Evolutionary conservation across 2,113 vertebrate species (phyloP), one percentile per base, ranked within the genome.

Genomic region (Amphilophus citrinellus): DNA sequence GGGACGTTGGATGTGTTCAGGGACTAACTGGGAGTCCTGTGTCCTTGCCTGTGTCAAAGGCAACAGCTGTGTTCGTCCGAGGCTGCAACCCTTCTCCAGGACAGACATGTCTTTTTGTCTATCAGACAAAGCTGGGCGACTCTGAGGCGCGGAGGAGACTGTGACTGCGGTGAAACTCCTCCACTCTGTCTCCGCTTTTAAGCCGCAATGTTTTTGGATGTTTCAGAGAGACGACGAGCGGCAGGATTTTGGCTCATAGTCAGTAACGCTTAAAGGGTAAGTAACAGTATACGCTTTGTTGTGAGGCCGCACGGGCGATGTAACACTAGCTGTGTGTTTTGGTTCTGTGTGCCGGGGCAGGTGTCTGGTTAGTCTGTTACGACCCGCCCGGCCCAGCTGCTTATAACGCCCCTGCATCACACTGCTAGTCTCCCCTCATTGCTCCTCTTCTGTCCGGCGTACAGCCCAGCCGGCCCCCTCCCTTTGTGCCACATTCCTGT

Each of bases 111-210:
- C 17, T 44, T 30, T 44, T 57, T 24, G 13, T 47, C 1, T 59
- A 24, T 17, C 59, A 61, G 83, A 85, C 68, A 58, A 76, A 86
- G 71, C 82, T 5, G 76, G 57, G 65, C 24, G 83, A 53, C 30
- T 56, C 57, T 62, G 77, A 77, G 71, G 86, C 80, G 83, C 76
- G 58, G 61, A 87, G 65, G 78, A 80, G 76, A 83, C 27, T 17
- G 78, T 87, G 79, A 92, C 66, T 82, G 90, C 84, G 50, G 87
- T 59, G 77, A 61, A 82, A 82, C 73, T n/a, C 20, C 79, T 75
- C 73, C 14, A 17, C 37, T 39, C 37, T n/a, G 65, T 71, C 65
- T 50, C 42, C 44, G 27, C 13, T 61, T 17, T 71, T n/a, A 22
- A 24, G 27, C 65, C 66, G 78, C 79, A 24, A 84, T 91, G 90